These are phyloP conservation scores for Drosophila kohkoa DNA, from an alignment of 1,140 invertebrate species.

Conservation along the genomic window DNA sequence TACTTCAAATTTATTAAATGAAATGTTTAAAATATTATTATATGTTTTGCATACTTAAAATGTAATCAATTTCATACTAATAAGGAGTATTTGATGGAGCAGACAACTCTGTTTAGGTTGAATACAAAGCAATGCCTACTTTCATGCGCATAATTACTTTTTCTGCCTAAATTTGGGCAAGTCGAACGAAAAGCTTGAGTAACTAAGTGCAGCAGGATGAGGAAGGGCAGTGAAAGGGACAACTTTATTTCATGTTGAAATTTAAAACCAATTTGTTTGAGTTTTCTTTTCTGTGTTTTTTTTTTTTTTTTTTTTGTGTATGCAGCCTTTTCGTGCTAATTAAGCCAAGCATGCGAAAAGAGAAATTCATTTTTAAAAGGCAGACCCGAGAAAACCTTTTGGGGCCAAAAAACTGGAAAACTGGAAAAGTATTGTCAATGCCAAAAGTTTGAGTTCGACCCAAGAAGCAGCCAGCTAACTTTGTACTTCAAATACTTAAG, in stretches of 20 bases:
- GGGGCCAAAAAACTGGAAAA: background rate
- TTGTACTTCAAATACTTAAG: conserved; percentile 43
- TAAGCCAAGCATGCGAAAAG: conserved; percentile 52
- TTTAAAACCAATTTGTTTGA: conserved; percentile 74
- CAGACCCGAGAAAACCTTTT: conserved; percentile 16
- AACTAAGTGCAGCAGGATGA: background rate
- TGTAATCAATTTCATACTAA: background rate
- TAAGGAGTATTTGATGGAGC: background rate
- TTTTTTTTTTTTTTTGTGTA: conserved; percentile 19
- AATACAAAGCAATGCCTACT: conserved; percentile 53
- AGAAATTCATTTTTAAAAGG: conserved; percentile 41
- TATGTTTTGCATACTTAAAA: too few relatives aligned
- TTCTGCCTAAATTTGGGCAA: conserved; percentile 16
- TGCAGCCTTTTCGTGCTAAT: conserved; percentile 69
- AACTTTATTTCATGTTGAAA: conserved; percentile 60
- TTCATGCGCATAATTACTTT: conserved; percentile 68
- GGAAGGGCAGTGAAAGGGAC: conserved; percentile 9
- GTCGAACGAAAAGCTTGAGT: conserved; percentile 17
- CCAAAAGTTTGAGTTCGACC: conserved; percentile 55
- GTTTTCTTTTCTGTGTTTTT: conserved; percentile 34
- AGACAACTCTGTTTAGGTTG: background rate
- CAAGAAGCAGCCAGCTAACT: conserved; percentile 28
- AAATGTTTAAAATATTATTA: too few relatives aligned
- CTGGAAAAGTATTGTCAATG: conserved; percentile 39
- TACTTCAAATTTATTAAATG: background rate